These are phyloP conservation scores for Chaetodon trifasciatus DNA, from an alignment of 2,797 vertebrate species.

Conservation along the genomic window DNA sequence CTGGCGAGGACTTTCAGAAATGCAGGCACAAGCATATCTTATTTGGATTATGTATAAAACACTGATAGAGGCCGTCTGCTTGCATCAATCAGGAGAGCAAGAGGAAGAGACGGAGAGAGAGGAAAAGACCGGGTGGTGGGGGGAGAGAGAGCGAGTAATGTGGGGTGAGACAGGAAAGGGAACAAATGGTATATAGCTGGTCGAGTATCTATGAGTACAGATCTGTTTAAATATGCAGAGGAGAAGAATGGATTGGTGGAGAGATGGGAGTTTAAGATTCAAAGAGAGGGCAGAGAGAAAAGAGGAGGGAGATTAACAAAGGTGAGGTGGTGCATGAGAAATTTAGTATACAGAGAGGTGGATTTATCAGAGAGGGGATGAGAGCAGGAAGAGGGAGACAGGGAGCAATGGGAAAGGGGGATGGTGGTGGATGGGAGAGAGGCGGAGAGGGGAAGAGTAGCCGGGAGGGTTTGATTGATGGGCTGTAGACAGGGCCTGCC, in stretches of 20 bases:
- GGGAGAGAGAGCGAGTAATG: conserved; percentile 5
- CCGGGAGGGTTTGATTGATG: conserved; percentile 74
- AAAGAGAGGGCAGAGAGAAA: conserved; percentile 47
- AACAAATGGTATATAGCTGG: conserved; percentile 35
- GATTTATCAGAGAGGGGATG: conserved; percentile 60
- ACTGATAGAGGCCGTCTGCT: conserved; percentile 79
- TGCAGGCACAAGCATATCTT: conserved; percentile 84
- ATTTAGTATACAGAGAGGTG: conserved; percentile 46
- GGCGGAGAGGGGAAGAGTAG: conserved; percentile 21
- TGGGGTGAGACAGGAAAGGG: conserved; percentile 22
- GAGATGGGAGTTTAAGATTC: conserved; percentile 66
- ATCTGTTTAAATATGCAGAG: conserved; percentile 66
- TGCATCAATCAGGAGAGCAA: conserved; percentile 72
- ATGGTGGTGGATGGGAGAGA: conserved; percentile 12
- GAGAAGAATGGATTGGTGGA: conserved; percentile 49
- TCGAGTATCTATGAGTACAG: conserved; percentile 42
- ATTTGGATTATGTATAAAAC: conserved; percentile 85
- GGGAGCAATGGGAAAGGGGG: conserved; percentile 25
- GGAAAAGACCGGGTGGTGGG: background rate
- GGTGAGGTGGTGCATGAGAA: conserved; percentile 73
- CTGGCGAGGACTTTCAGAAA: conserved; percentile 78
- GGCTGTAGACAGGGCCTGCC: conserved; percentile 66
- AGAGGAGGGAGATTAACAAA: conserved; percentile 72
- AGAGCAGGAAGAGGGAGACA: conserved; percentile 44
- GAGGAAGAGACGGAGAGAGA: conserved; percentile 35